Evolutionary conservation across 92 coral and sea anemone genomes (phyloP).

Genomic region (Parazoanthus atlanticus): DNA sequence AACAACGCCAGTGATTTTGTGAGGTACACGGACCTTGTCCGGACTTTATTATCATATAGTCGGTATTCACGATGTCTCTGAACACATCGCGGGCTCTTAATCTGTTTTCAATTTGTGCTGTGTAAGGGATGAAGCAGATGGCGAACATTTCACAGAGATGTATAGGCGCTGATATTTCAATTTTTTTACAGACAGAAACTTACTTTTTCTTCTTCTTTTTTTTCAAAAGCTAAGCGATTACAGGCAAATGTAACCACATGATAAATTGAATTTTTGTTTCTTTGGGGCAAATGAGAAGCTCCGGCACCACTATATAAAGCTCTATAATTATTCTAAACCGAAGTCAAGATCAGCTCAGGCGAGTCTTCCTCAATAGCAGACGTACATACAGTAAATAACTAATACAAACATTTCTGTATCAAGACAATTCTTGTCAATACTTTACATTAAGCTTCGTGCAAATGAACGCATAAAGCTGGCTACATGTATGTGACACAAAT

Average conservation of each 20-base stretch:
- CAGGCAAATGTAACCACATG: background rate
- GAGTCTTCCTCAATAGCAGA: background rate
- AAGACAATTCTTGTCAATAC: background rate
- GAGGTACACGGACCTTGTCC: constrained; percentile 34
- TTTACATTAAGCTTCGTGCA: background rate
- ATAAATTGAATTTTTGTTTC: background rate
- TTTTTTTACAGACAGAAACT: constrained; percentile 10
- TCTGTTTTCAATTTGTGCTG: background rate
- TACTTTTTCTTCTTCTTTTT: background rate
- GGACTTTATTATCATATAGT: constrained; percentile 16
- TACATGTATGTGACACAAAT: background rate
- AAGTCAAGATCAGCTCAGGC: background rate
- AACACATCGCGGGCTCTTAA: background rate
- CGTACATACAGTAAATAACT: background rate
- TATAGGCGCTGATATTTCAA: background rate
- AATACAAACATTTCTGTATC: background rate
- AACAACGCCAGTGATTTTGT: background rate
- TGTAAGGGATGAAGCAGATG: background rate
- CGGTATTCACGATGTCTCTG: background rate
- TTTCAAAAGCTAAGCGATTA: constrained; percentile 22
- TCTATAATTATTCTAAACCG: background rate
- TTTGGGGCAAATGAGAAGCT: background rate
- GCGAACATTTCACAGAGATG: background rate
- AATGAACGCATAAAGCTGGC: background rate
- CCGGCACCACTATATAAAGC: background rate